These are phyloP conservation scores for Patella depressa DNA, from an alignment of 2,888 invertebrate genomes.

Conservation along the genomic window DNA sequence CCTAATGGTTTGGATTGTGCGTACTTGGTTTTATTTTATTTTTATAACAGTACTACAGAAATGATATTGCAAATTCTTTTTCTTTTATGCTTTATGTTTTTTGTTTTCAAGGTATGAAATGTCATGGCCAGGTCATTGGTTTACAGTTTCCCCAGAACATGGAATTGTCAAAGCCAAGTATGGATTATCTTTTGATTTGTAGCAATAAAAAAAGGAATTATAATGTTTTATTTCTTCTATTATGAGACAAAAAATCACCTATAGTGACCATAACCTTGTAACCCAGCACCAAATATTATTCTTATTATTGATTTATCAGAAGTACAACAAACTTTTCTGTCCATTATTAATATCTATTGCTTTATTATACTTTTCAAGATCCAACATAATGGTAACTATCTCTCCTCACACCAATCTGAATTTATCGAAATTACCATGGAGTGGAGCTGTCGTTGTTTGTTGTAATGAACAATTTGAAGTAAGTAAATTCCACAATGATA, in stretches of 20 bases:
- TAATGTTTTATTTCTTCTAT: no score
- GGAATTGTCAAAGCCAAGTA: conserved; percentile 52
- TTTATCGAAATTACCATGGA: conserved; percentile 45
- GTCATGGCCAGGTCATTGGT: conserved; percentile 47
- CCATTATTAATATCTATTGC: no score
- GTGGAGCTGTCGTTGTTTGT: conserved; percentile 37
- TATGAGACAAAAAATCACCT: no score
- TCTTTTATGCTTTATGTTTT: no score
- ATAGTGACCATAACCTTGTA: no score
- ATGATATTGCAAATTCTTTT: no score
- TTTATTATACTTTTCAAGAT: conserved; percentile 33
- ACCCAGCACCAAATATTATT: no score
- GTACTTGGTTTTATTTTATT: no score
- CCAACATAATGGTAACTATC: conserved; percentile 34
- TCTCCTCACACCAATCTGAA: conserved; percentile 38
- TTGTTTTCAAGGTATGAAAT: conserved; percentile 35
- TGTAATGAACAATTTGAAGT: conserved; percentile 37
- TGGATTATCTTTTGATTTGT: conserved; percentile 6
- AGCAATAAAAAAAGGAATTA: no score
- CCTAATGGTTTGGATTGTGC: no score
- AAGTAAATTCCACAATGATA: conserved; percentile 15
- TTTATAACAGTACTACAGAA: no score
- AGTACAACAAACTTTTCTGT: no score
- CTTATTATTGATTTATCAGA: conserved; percentile 2
- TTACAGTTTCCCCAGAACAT: conserved; percentile 48